Percentiles rank a stretch among this genome's conserved stretches.
phyloP scores from a whole-genome alignment of 2,113 vertebrate species.

The Chinchilla lanigera region DNA sequence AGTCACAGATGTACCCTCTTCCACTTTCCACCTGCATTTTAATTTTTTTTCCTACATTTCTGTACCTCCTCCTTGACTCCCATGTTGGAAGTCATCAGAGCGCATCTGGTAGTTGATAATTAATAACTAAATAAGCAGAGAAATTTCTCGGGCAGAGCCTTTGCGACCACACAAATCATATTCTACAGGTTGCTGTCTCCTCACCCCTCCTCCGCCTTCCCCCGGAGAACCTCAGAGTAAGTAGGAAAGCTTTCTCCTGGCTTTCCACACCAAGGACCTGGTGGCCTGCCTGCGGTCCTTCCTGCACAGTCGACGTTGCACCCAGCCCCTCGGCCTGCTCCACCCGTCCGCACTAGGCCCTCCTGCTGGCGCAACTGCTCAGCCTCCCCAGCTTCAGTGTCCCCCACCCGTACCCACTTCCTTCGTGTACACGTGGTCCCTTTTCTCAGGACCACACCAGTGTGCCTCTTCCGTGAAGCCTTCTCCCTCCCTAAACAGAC shows the following conservation, averaged over 20 bases:
- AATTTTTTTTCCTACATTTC: neutral
- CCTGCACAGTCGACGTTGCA: accelerated
- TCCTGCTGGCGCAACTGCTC: neutral
- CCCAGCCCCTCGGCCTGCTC: neutral
- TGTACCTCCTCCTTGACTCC: neutral
- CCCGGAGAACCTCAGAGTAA: neutral
- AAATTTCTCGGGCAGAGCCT: neutral
- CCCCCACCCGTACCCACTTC: neutral
- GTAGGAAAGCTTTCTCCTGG: neutral
- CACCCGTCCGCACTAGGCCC: neutral
- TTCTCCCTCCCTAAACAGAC: neutral
- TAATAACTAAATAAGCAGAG: neutral
- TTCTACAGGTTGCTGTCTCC: neutral
- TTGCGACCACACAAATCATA: neutral
- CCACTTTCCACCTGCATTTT: neutral
- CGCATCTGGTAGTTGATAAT: neutral
- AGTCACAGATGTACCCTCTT: neutral
- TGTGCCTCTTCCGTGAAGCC: neutral
- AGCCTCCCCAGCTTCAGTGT: neutral
- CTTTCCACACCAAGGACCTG: neutral
- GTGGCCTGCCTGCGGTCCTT: neutral
- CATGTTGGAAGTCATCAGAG: neutral
- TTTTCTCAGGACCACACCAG: neutral
- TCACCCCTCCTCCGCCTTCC: neutral
- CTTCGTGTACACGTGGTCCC: neutral